Conservation (phyloP, 2,113 vertebrate genomes). For the Phrynocephalus versicolor region DNA sequence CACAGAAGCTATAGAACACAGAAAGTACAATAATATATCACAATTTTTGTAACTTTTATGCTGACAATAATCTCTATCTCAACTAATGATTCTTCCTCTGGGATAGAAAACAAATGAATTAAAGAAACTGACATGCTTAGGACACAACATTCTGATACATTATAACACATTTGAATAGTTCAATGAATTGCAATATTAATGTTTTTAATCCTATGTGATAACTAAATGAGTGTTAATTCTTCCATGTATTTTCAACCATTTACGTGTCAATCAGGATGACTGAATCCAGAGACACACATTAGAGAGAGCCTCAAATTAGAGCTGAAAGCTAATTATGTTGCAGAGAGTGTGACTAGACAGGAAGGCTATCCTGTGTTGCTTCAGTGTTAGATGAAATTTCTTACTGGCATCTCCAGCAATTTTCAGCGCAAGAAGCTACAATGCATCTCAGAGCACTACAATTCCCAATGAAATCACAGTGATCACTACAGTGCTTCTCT, state of each 20-base stretch:
- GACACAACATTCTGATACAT: neutral
- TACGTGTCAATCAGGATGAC: neutral
- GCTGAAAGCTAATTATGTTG: too few species aligned
- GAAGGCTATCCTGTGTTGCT: too few species aligned
- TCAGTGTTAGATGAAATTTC: too few species aligned
- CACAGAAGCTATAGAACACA: neutral
- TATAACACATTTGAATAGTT: neutral
- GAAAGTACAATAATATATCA: neutral
- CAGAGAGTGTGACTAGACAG: too few species aligned
- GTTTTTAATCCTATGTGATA: conserved; percentile 15
- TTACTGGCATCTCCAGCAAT: too few species aligned
- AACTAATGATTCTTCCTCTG: neutral
- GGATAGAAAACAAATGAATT: conserved; percentile 10
- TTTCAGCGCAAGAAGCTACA: too few species aligned
- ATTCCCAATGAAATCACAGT: too few species aligned
- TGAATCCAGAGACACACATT: too few species aligned
- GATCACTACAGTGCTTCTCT: too few species aligned
- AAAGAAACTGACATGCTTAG: neutral
- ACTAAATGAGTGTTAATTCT: neutral
- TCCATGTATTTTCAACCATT: neutral
- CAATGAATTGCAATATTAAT: neutral
- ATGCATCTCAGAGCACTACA: too few species aligned
- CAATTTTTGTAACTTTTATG: neutral
- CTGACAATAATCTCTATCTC: neutral
- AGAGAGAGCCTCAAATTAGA: too few species aligned